A percentile compares a stretch with the other conserved stretches of the same genome.
These are phyloP conservation scores for Troides oblongomaculatus DNA, from an alignment of 2,888 invertebrate species.

Conservation along the genomic window DNA sequence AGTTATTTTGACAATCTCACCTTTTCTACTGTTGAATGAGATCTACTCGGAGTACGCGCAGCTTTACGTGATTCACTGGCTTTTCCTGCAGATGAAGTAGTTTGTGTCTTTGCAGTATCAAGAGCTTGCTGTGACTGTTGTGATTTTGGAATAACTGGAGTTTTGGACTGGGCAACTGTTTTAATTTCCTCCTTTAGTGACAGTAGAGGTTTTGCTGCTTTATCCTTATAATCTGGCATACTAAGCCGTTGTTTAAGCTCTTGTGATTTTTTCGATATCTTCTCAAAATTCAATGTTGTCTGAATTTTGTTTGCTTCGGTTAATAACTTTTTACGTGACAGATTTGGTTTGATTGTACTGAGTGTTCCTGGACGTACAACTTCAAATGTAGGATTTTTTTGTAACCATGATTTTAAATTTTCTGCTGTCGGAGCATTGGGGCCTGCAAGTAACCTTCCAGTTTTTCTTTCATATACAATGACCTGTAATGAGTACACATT, in stretches of 20 bases:
- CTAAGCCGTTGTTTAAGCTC: slow-evolving; percentile 44
- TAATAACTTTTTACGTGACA: slow-evolving; percentile 52
- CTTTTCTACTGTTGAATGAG: slow-evolving; percentile 58
- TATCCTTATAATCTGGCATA: slow-evolving; percentile 43
- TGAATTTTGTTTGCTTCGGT: slow-evolving; percentile 63
- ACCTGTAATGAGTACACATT: slow-evolving; percentile 62
- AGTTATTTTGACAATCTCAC: slow-evolving; percentile 40
- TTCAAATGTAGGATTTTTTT: slow-evolving; percentile 92
- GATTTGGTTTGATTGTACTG: slow-evolving; percentile 67
- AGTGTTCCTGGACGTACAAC: slow-evolving; percentile 85
- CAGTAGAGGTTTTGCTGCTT: slow-evolving; percentile 43
- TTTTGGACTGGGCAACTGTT: slow-evolving; percentile 41
- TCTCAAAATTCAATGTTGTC: slow-evolving; percentile 73
- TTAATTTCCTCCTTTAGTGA: slow-evolving; percentile 50
- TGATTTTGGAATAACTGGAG: slow-evolving; percentile 41
- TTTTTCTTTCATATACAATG: slow-evolving; percentile 90
- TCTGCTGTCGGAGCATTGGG: slow-evolving; percentile 90
- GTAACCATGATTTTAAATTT: slow-evolving; percentile 90
- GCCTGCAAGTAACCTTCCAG: slow-evolving; percentile 87
- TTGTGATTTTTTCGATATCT: slow-evolving; percentile 56
- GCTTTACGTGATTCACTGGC: slow-evolving; percentile 54
- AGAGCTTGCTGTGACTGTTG: slow-evolving; percentile 41
- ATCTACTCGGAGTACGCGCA: slow-evolving; percentile 47
- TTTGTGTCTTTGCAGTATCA: slow-evolving; percentile 60
- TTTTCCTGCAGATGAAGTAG: slow-evolving; percentile 32